Evolutionary conservation across 35 echinoderm and acorn worm genomes (phyloP).

Genomic region (Heliocidaris tuberculata): DNA sequence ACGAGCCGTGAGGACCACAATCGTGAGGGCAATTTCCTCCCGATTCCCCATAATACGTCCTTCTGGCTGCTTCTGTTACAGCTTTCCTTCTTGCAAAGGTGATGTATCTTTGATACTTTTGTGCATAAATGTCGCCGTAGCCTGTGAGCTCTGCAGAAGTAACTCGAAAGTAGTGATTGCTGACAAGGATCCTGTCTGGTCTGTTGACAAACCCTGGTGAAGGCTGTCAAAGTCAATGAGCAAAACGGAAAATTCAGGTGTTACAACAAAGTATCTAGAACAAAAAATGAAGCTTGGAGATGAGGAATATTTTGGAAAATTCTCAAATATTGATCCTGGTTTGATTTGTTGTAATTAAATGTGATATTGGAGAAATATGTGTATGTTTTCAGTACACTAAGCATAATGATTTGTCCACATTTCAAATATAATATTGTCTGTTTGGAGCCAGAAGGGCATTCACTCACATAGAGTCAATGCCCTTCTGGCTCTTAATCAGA

Average conservation of each 20-base stretch:
- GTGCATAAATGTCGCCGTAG: slow-evolving; percentile 54
- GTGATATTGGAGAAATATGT: too few relatives aligned
- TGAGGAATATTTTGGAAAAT: too few relatives aligned
- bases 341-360: too few relatives aligned
- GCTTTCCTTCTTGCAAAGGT: slow-evolving; percentile 42
- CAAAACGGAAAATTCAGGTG: not conserved
- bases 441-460: too few relatives aligned
- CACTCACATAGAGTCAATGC: too few relatives aligned
- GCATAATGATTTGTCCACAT: too few relatives aligned
- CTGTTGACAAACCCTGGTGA: slow-evolving; percentile 75
- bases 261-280: not conserved
- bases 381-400: too few relatives aligned
- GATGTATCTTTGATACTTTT: slow-evolving; percentile 41
- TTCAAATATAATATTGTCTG: too few relatives aligned
- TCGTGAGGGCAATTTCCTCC: slow-evolving; percentile 58
- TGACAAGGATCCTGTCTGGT: slow-evolving; percentile 72
- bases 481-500: too few relatives aligned
- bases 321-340: too few relatives aligned
- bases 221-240: slow-evolving; percentile 51
- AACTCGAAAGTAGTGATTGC: slow-evolving; percentile 39
- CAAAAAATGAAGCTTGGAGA: not conserved
- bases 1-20: slow-evolving; percentile 73
- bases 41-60: slow-evolving; percentile 30
- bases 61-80: slow-evolving; percentile 36
- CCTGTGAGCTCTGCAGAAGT: slow-evolving; percentile 38